Base-by-base conservation (phyloP, 2,797 vertebrate genomes). In the Urocyon cinereoargenteus region DNA sequence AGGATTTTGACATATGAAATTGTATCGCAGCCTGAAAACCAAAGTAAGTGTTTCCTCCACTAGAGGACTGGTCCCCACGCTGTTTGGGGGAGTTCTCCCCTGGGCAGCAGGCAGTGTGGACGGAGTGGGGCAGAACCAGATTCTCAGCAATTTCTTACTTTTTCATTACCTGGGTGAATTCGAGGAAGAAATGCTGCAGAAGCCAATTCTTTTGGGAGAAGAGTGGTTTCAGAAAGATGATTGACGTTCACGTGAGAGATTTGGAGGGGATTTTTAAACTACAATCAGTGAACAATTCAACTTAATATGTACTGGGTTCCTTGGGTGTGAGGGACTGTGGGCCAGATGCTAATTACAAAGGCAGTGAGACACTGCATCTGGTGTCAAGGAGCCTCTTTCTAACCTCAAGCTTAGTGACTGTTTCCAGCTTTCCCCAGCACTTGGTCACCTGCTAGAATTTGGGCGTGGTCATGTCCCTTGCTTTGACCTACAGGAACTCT, bases 1-100 rank as follows among this genome's bases (percentile, higher is more conserved):
- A 28, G 86, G 49, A 75, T 97, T 86, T 84, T 88, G 91, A 95
- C 77, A 94, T 66, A 62, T 84, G 31, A 59, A 51, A 64, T 73
- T 81, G 36, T 16, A 21, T 34, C 14, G 24, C 24, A 61, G 79
- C 61, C 9, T 18, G 77, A 78, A 66, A 90, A 81, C 16, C 91
- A 73, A 90, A 83, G 3, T 13, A 34, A 83, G 26, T n/a, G 36
- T 51, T 88, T 94, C 70, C 36, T 83, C 59, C 85, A 31, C 24
- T 24, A 87, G 75, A 68, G 87, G 55, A 0, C 91, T 68, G 66
- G 59, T 28, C 21, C 13, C 79, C 36, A 1, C 0, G 0, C 36
- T 57, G 36, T 36, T 22, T 2, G 4, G 4, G 26, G 53, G 79
- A 66, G 6, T 45, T 31, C 72, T 70, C 21, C 19, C 45, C 34